Evolutionary conservation across 2,113 vertebrate species (phyloP), one percentile per base, ranked within the genome.

Genomic region (Eulacestoma nigropectus): DNA sequence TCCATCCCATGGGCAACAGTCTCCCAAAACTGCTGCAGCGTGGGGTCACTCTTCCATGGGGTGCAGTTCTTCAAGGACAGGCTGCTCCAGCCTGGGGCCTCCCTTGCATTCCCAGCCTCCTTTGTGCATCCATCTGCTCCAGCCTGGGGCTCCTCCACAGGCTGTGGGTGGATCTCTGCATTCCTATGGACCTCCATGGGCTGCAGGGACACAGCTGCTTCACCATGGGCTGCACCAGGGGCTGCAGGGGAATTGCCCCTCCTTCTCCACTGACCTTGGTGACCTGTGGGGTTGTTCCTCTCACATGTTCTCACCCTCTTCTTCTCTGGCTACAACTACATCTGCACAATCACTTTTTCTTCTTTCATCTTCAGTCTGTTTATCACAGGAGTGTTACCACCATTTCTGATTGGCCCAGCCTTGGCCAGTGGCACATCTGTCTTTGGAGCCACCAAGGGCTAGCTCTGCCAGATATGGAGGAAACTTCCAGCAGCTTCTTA

Each of bases 101-200:
- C 30, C 44, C 35, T 29, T 39, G 44, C 37, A 25, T 5, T 42
- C 55, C 23, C 30, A n/a, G 44, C 33, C 23, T 50, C 37, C 46
- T 42, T 12, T 29, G 12, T 30, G 46, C 30, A 59, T 49, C 42
- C 25, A 15, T 9, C 30, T 41, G 27, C 27, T 39, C 47, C 4
- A 1, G 2, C 2, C 0, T 42, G 47, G 30, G 8, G 3, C 37
- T 79, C 8, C 32, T 52, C 14, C 47, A 29, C 0, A 0, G 3
- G 27, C 21, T 39, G 44, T 3, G 4, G 44, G 12, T 60, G 29
- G 23, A 22, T 57, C 42, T 69, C 53, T 82, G 53, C 14, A 18
- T 41, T 23, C 42, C 64, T 3, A 1, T 41, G 64, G 23, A 18
- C 0, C 23, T 14, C 35, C 29, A 3, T 2, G 22, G 18, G 14